These are phyloP conservation scores for Reticulitermes speratus DNA, from an alignment of 1,140 invertebrate species.

Conservation along the genomic window DNA sequence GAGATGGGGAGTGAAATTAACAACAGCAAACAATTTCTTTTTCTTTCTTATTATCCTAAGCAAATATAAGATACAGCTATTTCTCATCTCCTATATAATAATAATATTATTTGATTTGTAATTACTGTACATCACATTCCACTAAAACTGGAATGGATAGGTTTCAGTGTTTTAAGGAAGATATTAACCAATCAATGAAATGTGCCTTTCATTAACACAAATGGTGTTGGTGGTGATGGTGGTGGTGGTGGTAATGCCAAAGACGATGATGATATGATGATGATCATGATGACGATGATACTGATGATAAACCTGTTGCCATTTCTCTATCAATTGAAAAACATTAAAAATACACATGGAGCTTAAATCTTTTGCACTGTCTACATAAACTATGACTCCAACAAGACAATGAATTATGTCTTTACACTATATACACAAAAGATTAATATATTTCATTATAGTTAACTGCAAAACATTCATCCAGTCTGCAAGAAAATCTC, in stretches of 20 bases:
- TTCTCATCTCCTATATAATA: slow-evolving; percentile 2
- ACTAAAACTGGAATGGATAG: slow-evolving; percentile 49
- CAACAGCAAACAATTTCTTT: slow-evolving; percentile 19
- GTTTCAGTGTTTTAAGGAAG: slow-evolving; percentile 26
- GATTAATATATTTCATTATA: slow-evolving; percentile 34
- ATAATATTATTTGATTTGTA: slow-evolving; percentile 27
- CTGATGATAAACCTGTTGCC: slow-evolving; percentile 28
- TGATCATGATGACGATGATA: not conserved
- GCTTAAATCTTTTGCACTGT: slow-evolving; percentile 26
- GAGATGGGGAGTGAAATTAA: not conserved
- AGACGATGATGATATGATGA: too few species aligned
- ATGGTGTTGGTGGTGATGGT: not conserved
- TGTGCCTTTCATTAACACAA: slow-evolving; percentile 32
- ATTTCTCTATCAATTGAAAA: slow-evolving; percentile 36
- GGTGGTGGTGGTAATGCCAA: not conserved
- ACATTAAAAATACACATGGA: slow-evolving; percentile 33
- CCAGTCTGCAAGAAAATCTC: slow-evolving; percentile 11
- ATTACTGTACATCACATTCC: slow-evolving; percentile 40
- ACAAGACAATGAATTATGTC: slow-evolving; percentile 39
- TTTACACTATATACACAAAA: slow-evolving; percentile 50
- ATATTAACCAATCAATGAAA: slow-evolving; percentile 33
- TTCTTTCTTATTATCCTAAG: slow-evolving; percentile 31
- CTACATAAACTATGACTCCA: slow-evolving; percentile 35
- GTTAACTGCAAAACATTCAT: slow-evolving; percentile 29
- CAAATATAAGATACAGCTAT: slow-evolving; percentile 34